phyloP scores from a whole-genome alignment of 2,797 vertebrate genomes.

The Periparus ater region DNA sequence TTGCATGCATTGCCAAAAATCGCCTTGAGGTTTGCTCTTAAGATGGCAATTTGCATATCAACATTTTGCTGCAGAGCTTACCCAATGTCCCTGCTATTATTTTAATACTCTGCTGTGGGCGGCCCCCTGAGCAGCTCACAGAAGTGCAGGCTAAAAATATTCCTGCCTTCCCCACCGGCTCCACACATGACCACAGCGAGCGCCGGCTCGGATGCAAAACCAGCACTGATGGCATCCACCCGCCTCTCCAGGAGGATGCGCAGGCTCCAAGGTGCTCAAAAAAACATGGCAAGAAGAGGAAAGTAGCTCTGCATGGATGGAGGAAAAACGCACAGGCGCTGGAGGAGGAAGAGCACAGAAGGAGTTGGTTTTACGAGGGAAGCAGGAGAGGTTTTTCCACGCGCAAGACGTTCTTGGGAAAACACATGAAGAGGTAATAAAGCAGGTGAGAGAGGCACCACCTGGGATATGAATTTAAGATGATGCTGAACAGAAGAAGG shows the following conservation, averaged over 20 bases:
- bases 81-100: constrained; percentile 22
- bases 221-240: background rate
- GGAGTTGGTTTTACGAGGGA: background rate
- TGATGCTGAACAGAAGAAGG: background rate
- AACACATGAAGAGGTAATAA: constrained; percentile 9
- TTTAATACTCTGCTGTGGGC: constrained; percentile 40
- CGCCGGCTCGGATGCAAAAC: background rate
- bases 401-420: background rate
- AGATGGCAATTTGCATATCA: constrained; percentile 56
- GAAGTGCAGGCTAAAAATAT: constrained; percentile 46
- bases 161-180: background rate
- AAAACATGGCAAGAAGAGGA: background rate
- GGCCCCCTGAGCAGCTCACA: background rate
- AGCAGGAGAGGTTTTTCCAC: background rate
- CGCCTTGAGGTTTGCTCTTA: constrained; percentile 35
- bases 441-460: background rate
- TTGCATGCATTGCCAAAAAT: constrained; percentile 12
- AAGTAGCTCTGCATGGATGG: background rate
- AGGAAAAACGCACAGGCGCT: background rate
- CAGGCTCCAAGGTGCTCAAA: background rate
- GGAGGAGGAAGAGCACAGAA: background rate
- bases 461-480: constrained; percentile 21
- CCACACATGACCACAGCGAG: background rate
- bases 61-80: constrained; percentile 41
- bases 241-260: background rate